These are phyloP conservation scores for Umimayanthus kanabou DNA, from an alignment of 92 coral and sea anemone genomes.

Conservation along the genomic window DNA sequence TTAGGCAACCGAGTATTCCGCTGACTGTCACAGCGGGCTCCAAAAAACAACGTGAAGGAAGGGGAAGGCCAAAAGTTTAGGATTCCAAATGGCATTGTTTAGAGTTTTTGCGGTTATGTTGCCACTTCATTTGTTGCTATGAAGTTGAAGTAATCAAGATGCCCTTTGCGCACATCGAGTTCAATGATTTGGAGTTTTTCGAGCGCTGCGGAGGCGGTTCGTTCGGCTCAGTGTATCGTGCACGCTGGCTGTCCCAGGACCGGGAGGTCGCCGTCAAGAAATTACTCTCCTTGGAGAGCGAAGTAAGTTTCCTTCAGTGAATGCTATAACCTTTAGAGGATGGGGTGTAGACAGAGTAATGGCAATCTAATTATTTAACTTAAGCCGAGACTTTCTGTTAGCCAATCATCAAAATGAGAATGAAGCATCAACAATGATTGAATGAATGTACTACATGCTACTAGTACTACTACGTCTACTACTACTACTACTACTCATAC, in stretches of 20 bases:
- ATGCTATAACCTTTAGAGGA: background rate
- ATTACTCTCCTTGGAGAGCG: conserved; percentile 69
- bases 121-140: background rate
- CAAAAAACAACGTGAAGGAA: no score
- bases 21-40: background rate
- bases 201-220: conserved; percentile 90
- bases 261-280: conserved; percentile 86
- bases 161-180: conserved; percentile 68
- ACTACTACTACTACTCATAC: no score
- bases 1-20: background rate
- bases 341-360: background rate
- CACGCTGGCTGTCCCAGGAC: conserved; percentile 70
- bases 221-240: conserved; percentile 81
- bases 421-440: no score
- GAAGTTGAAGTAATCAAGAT: conserved; percentile 33
- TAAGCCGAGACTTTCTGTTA: background rate
- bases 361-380: no score
- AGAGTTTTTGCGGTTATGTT: background rate
- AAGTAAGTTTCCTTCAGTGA: conserved; percentile 46
- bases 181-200: conserved; percentile 75
- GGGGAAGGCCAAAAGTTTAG: no score
- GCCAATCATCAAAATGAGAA: no score
- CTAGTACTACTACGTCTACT: no score
- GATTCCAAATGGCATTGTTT: background rate
- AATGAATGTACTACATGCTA: no score